Evolutionary conservation across 2,113 vertebrate genomes (phyloP).

Genomic region (Hyaena hyaena): DNA sequence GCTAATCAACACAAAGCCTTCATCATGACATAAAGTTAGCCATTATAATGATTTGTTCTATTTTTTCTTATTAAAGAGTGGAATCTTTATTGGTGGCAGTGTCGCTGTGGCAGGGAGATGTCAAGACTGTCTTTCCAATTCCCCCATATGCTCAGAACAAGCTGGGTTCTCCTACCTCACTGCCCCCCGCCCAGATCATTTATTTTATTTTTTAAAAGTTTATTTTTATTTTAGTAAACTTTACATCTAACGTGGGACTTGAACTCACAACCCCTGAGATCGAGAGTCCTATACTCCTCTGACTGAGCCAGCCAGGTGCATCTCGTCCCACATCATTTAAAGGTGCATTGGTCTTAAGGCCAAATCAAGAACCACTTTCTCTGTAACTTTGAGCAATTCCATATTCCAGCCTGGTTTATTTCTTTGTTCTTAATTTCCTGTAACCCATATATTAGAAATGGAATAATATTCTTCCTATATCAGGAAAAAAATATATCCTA

Average conservation of each 20-base stretch:
- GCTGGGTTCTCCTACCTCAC: not conserved
- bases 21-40: not conserved
- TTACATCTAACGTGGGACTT: not conserved
- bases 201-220: not conserved
- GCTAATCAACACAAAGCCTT: not conserved
- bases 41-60: not conserved
- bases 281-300: not conserved
- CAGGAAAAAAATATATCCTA: not conserved
- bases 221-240: not conserved
- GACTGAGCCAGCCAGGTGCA: not conserved
- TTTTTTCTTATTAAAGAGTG: not conserved
- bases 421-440: slow-evolving; percentile 8
- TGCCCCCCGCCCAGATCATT: not conserved
- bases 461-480: not conserved
- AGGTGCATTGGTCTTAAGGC: not conserved
- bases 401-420: not conserved
- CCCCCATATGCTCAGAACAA: not conserved
- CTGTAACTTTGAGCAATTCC: not conserved
- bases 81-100: not conserved
- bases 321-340: not conserved
- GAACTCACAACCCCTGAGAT: not conserved
- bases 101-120: not conserved
- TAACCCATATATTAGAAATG: not conserved
- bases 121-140: not conserved
- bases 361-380: not conserved